Evolutionary conservation across 2,797 vertebrate genomes (phyloP).

Genomic region (Eulemur coronatus): DNA sequence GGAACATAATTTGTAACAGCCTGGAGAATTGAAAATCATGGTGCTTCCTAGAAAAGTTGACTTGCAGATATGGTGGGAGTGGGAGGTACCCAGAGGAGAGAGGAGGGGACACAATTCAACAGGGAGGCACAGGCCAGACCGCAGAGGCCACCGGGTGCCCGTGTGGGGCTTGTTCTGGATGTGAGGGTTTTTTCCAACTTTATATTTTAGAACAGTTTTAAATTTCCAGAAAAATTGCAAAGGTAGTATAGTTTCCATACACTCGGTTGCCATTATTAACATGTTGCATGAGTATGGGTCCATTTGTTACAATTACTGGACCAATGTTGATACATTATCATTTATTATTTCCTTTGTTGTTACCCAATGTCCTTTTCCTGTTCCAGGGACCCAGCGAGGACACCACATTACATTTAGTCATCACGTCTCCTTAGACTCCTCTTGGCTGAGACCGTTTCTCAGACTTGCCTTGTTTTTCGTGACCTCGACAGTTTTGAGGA

Average conservation of each 20-base stretch:
- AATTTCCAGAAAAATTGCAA: not conserved
- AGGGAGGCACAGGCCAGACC: not conserved
- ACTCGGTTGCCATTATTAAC: not conserved
- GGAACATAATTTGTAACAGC: not conserved
- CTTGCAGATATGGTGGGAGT: not conserved
- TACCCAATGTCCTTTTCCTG: not conserved
- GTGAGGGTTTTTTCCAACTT: not conserved
- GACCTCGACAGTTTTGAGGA: not conserved
- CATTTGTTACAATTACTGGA: not conserved
- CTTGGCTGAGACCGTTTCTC: not conserved
- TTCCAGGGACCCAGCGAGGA: not conserved
- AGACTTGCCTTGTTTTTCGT: not conserved
- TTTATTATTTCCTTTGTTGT: not conserved
- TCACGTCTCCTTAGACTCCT: not conserved
- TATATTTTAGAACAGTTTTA: not conserved
- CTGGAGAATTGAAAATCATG: not conserved
- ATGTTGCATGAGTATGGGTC: not conserved
- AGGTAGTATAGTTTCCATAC: not conserved
- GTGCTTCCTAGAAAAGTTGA: not conserved
- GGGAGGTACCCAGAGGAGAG: not conserved
- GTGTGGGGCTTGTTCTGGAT: not conserved
- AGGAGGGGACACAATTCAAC: not conserved
- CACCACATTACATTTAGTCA: not conserved
- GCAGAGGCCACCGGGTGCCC: not conserved
- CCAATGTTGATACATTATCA: not conserved